Evolutionary conservation across 64 coral and sea anemone species (phyloP).

Genomic region (Montipora sp.): DNA sequence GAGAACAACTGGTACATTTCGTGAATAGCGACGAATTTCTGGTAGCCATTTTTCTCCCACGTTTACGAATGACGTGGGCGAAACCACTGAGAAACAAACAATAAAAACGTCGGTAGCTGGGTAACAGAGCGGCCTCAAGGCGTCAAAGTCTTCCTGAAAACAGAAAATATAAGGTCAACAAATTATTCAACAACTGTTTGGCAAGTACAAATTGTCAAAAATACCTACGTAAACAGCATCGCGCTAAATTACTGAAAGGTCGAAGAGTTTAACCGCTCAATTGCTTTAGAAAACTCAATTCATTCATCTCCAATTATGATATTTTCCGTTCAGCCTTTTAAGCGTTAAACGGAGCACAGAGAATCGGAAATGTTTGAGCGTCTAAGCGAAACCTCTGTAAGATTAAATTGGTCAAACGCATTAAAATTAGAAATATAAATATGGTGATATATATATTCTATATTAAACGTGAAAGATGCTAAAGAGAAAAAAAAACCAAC

Average conservation of each 20-base stretch:
- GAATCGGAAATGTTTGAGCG: not conserved
- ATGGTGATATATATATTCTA: no score
- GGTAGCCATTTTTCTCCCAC: slow-evolving; percentile 92
- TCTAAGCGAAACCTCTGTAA: not conserved
- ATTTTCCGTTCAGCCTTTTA: not conserved
- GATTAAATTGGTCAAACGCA: no score
- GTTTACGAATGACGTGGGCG: slow-evolving; percentile 93
- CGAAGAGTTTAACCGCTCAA: not conserved
- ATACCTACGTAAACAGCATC: slow-evolving; percentile 22
- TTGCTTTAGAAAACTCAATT: not conserved
- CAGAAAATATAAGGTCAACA: slow-evolving; percentile 25
- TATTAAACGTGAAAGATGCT: no score
- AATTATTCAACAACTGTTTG: slow-evolving; percentile 2
- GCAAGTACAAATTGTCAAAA: not conserved
- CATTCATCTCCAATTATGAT: not conserved
- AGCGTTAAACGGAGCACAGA: not conserved
- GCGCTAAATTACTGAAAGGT: no score
- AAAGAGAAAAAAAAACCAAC: no score
- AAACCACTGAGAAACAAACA: slow-evolving; percentile 96
- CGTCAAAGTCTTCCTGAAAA: slow-evolving; percentile 95
- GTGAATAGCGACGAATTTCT: slow-evolving; percentile 77
- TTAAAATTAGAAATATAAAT: no score
- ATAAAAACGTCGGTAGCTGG: slow-evolving; percentile 92
- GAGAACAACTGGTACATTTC: slow-evolving; percentile 74
- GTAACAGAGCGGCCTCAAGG: slow-evolving; percentile 90